Evolutionary conservation across 2,797 vertebrate species (phyloP), one percentile per base, ranked within the genome.

Genomic region (Falco concolor): DNA sequence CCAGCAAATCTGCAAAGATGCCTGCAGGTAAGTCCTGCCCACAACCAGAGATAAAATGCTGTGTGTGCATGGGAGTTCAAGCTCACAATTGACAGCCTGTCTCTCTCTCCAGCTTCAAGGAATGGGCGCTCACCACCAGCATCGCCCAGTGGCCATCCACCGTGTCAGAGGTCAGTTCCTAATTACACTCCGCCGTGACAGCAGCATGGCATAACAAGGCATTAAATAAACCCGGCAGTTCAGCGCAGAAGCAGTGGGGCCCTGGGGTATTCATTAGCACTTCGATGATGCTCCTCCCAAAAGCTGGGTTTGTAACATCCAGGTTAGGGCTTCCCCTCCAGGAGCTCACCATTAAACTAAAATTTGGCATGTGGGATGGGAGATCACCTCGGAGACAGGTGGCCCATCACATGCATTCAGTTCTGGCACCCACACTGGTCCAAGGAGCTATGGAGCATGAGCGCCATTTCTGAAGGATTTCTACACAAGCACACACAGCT

Each of bases 71-170:
- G 36, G 17, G 69, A 73, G 30, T 17, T 13, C 0, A 1, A 72
- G 73, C 86, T 44, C 8, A 19, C 76, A 7, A 2, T 42, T 97
- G 77, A 96, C 68, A 25, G 74, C 16, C 32, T 60, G 40, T 53
- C 61, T 94, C 61, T 94, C 81, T 89, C 53, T 47, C 5, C 92
- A 98, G 98, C 93, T 98, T 98, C 97, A 98, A 98, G 91, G 98
- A 98, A 87, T 98, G 98, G 98, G 95, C 97, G 0, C 97, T 98
- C 91, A 98, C 98, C 85, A 98, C 97, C 95, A 98, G 98, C 94
- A 96, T 98, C 6, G 98, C 98, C 4, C 98, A 98, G 87, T 98
- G 98, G 98, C 98, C 98, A 0, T 98, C 98, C 11, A 9, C 72
- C 0, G 97, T 85, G n/a, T 98, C 98, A 0, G 98, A 98, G 98